phyloP scores from a whole-genome alignment of 2,888 invertebrate genomes.

The Tipula helvola region DNA sequence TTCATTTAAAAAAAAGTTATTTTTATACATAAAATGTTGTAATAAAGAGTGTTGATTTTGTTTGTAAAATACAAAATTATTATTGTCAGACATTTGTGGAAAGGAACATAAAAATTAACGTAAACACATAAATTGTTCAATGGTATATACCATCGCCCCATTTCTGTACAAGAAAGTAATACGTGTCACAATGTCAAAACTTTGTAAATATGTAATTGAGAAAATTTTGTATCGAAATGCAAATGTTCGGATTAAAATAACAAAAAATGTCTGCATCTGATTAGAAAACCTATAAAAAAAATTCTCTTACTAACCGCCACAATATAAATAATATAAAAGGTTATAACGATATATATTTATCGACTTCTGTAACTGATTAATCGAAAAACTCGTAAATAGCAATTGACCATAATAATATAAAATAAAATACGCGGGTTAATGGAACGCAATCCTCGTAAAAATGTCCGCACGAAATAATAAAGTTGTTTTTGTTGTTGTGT shows the following conservation, averaged over 20 bases:
- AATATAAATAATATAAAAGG: background rate
- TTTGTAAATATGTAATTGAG: background rate
- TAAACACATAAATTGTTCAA: background rate
- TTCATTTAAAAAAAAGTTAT: background rate
- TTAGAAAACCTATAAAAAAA: background rate
- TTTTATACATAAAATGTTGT: background rate
- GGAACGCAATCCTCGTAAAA: background rate
- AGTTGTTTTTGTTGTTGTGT: background rate
- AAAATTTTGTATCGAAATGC: background rate
- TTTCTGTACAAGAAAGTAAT: background rate
- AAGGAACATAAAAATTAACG: background rate
- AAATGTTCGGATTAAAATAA: background rate
- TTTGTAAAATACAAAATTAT: background rate
- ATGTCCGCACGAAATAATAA: background rate
- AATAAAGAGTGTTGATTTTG: background rate
- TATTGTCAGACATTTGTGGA: background rate
- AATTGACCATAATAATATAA: background rate
- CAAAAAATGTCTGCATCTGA: background rate
- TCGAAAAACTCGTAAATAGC: background rate
- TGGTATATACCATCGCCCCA: no score
- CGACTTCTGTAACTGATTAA: background rate
- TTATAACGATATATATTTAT: background rate
- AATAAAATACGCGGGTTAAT: background rate
- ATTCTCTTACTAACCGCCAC: background rate
- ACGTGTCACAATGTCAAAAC: background rate